phyloP scores from a whole-genome alignment of 1,140 invertebrate species.

The Solenopsis invicta region DNA sequence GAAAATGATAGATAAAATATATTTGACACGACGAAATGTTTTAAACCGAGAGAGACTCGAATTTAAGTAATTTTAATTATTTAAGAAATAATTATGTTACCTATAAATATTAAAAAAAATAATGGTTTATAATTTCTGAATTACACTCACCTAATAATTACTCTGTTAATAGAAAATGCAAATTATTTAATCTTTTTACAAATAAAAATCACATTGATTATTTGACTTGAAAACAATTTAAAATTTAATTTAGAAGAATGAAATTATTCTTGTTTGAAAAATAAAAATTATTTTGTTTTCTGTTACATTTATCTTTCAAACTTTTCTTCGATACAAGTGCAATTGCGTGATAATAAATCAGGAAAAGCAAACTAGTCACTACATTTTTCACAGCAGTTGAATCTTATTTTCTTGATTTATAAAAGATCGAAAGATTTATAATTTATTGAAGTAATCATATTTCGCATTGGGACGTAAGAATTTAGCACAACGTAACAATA shows the following conservation, averaged over 20 bases:
- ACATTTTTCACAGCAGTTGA: not conserved
- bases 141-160: not conserved
- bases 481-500: not conserved
- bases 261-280: not conserved
- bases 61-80: not conserved
- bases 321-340: not conserved
- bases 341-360: not conserved
- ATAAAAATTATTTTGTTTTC: not conserved
- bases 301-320: not conserved
- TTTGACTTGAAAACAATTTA: not conserved
- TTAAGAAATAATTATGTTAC: not conserved
- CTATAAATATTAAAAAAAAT: not conserved
- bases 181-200: not conserved
- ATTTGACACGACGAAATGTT: conserved; percentile 4
- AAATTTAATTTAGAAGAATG: not conserved
- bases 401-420: not conserved
- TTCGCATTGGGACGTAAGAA: not conserved
- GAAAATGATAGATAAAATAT: not conserved
- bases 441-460: not conserved
- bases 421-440: not conserved
- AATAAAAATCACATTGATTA: not conserved
- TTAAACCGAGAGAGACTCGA: not conserved
- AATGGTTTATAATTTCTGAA: not conserved
- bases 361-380: not conserved
- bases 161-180: not conserved